Evolutionary conservation across 2,797 vertebrate species (phyloP).

Genomic region (Crenuchus spilurus): DNA sequence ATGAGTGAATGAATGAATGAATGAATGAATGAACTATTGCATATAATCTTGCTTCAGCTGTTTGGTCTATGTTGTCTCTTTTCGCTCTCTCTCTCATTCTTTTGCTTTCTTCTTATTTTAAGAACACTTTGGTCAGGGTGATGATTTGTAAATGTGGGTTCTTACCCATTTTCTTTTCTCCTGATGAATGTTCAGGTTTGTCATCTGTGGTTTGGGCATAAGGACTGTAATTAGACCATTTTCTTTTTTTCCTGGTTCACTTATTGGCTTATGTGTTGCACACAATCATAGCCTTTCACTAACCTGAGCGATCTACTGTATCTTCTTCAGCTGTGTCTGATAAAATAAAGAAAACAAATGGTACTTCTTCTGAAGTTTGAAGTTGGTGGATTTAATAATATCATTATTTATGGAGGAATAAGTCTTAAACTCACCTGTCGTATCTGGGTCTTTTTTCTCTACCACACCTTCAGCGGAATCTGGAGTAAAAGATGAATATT

Average conservation of each 20-base stretch:
- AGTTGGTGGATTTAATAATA: neutral
- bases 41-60: no score
- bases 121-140: neutral
- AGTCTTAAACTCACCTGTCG: neutral
- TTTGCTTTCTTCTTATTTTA: no score
- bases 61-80: no score
- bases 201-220: constrained; percentile 30
- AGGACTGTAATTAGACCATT: neutral
- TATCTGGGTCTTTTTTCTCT: constrained; percentile 13
- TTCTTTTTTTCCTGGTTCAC: neutral
- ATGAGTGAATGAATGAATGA: neutral
- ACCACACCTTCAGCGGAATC: constrained; percentile 15
- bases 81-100: no score
- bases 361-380: neutral
- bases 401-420: neutral
- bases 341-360: constrained; percentile 9
- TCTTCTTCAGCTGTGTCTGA: constrained; percentile 42
- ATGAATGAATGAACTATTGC: neutral
- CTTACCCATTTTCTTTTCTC: constrained; percentile 36
- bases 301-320: constrained; percentile 26
- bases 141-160: neutral
- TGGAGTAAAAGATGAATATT: neutral
- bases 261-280: neutral
- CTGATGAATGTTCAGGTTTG: constrained; percentile 1
- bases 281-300: neutral